phyloP scores from a whole-genome alignment of 2,113 vertebrate species.

The Serinus canaria region DNA sequence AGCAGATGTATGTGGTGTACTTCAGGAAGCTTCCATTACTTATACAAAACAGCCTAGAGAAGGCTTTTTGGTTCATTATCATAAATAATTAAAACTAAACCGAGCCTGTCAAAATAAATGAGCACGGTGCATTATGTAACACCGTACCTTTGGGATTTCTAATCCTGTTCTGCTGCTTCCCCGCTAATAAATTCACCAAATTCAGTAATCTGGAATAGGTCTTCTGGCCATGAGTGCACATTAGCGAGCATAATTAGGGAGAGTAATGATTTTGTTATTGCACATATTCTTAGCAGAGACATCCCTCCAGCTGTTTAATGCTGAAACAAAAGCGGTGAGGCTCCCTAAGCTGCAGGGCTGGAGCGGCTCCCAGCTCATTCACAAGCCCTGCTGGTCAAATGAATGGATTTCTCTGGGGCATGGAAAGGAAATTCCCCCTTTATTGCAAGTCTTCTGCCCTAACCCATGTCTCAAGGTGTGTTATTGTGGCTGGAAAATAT shows the following conservation, averaged over 20 bases:
- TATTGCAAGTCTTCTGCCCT: conserved; percentile 8
- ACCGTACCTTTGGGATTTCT: neutral
- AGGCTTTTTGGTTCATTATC: conserved; percentile 38
- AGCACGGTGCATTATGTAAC: neutral
- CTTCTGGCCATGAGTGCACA: conserved; percentile 21
- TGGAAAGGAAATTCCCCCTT: conserved; percentile 29
- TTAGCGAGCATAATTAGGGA: conserved; percentile 41
- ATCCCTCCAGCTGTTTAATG: conserved; percentile 51
- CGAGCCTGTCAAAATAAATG: conserved; percentile 50
- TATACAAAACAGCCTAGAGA: conserved; percentile 52
- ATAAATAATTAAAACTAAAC: conserved; percentile 65
- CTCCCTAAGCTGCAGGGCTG: neutral
- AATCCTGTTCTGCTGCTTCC: conserved; percentile 54
- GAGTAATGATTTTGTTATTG: conserved; percentile 57
- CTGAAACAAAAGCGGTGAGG: conserved; percentile 32
- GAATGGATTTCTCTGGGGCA: conserved; percentile 34
- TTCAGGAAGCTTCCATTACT: conserved; percentile 51
- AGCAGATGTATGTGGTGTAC: conserved; percentile 35
- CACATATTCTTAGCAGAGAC: conserved; percentile 21
- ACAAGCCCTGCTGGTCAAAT: conserved; percentile 34
- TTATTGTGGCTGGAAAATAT: conserved; percentile 1
- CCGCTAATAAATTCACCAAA: conserved; percentile 37
- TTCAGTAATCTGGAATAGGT: conserved; percentile 50
- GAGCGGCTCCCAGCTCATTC: neutral
- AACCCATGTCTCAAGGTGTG: neutral